These are phyloP conservation scores for Corythoichthys haematopterus DNA, from an alignment of 2,113 vertebrate genomes.

Conservation along the genomic window DNA sequence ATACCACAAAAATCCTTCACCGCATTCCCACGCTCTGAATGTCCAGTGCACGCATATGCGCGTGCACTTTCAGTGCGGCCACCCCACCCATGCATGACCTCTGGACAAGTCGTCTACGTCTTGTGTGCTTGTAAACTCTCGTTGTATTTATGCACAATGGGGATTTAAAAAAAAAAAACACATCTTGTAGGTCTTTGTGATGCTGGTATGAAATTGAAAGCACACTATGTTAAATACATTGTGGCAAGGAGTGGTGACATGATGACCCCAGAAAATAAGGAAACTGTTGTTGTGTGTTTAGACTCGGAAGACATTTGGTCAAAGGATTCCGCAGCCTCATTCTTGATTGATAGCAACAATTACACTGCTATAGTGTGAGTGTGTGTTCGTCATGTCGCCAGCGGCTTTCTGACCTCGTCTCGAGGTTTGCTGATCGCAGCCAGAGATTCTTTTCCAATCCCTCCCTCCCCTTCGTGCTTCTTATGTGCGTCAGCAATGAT, in stretches of 20 bases:
- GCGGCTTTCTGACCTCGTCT: conserved; percentile 71
- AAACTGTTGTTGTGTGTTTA: background rate
- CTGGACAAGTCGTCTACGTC: background rate
- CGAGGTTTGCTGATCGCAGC: conserved; percentile 60
- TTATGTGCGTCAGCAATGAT: conserved; percentile 66
- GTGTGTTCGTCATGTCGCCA: conserved; percentile 58
- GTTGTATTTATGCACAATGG: background rate
- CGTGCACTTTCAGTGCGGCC: conserved; percentile 31
- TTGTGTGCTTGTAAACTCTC: conserved; percentile 9
- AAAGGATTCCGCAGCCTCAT: background rate
- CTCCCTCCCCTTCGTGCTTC: conserved; percentile 56
- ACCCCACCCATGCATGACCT: background rate
- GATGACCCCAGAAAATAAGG: background rate
- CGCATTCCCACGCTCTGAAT: conserved; percentile 73
- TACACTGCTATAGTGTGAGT: conserved; percentile 25
- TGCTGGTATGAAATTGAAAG: no score
- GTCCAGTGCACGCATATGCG: conserved; percentile 38
- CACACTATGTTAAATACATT: no score
- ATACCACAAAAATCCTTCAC: conserved; percentile 76
- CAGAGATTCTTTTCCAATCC: conserved; percentile 66
- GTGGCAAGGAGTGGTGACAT: background rate
- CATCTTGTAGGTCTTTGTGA: no score
- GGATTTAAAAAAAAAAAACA: conserved; percentile 4
- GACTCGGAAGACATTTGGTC: background rate
- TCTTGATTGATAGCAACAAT: conserved; percentile 53